Base-by-base conservation (phyloP, 2,113 vertebrate genomes). In the Amia ocellicauda region DNA sequence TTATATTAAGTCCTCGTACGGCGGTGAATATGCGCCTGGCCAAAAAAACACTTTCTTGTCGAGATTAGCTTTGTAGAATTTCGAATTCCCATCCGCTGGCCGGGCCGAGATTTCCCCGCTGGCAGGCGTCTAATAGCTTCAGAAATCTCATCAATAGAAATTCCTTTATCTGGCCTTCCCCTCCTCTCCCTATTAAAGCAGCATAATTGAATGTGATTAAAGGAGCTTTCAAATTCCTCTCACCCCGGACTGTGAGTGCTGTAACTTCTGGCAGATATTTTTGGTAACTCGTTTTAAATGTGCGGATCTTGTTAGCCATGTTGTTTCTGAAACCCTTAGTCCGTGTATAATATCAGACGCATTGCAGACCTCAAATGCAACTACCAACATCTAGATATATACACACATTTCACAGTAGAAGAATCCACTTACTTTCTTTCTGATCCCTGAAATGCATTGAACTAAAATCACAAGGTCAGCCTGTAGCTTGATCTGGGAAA, bases 191-290 rank as follows among this genome's bases (percentile, higher is more conserved):
- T 60, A 47, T 53, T 51, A 59, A 66, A 66, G 56, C 17, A n/a
- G 28, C 22, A 58, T 59, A 66, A 52, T 59, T 52, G 64, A 47
- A 58, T 66, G 47, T 66, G 55, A 59, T 66, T 66, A 66, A 50
- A 66, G 45, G 31, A 17, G 9, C 45, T 60, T 42, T 47, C 2
- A 29, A 11, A 56, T 64, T 49, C 41, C n/a, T 29, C 31, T 41
- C 22, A 47, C 16, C n/a, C 45, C n/a, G 45, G n/a, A 47, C 45
- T 17, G 4, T 47, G 45, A 47, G 13, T 47, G 11, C 5, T 47
- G n/a, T 47, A 13, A 11, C 5, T 47, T 47, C 16, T 7, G 13
- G n/a, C 14, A 47, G 45, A 47, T 16, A 7, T 16, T 3, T 66
- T 8, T 55, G 5, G 31, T 36, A 36, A 36, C 11, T n/a, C 11